A percentile compares a stretch with the other conserved stretches of the same genome.
Evolutionary conservation across 2,113 vertebrate genomes (phyloP).

Genomic region (Orthonyx spaldingii): DNA sequence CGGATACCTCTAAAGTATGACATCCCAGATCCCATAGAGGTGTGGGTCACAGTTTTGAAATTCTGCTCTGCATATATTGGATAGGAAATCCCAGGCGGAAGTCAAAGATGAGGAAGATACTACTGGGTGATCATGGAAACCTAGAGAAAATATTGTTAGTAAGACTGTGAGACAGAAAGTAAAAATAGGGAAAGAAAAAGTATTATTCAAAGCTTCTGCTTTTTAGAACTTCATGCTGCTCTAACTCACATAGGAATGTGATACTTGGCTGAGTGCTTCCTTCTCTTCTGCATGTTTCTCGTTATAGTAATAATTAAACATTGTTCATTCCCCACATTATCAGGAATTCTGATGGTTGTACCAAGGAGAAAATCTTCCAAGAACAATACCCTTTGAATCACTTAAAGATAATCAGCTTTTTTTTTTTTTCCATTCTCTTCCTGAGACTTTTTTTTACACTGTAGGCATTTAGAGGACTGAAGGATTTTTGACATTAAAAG

Average conservation of each 20-base stretch:
- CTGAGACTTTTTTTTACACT: not conserved
- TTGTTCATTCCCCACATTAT: not conserved
- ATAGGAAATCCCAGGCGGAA: not conserved
- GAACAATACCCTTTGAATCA: not conserved
- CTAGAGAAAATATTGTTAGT: not conserved
- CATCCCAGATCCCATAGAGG: not conserved
- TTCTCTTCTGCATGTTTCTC: not conserved
- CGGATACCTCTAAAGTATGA: accelerated
- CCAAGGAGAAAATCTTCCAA: not conserved
- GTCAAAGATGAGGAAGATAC: not conserved
- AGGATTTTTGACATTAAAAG: not conserved
- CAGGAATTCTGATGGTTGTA: not conserved
- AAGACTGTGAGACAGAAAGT: not conserved
- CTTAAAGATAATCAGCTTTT: not conserved
- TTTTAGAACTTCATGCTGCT: not conserved
- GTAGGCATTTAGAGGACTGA: not conserved
- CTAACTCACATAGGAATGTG: not conserved
- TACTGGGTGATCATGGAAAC: not conserved
- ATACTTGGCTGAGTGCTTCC: not conserved
- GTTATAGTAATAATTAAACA: not conserved
- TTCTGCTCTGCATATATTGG: not conserved
- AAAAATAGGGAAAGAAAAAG: not conserved
- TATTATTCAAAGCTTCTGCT: not conserved
- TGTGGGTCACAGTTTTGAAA: not conserved
- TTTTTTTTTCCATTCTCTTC: not conserved